Evolutionary conservation across 2,888 invertebrate species (phyloP), one percentile per base, ranked within the genome.

Genomic region (Omphaloscelis lunosa): DNA sequence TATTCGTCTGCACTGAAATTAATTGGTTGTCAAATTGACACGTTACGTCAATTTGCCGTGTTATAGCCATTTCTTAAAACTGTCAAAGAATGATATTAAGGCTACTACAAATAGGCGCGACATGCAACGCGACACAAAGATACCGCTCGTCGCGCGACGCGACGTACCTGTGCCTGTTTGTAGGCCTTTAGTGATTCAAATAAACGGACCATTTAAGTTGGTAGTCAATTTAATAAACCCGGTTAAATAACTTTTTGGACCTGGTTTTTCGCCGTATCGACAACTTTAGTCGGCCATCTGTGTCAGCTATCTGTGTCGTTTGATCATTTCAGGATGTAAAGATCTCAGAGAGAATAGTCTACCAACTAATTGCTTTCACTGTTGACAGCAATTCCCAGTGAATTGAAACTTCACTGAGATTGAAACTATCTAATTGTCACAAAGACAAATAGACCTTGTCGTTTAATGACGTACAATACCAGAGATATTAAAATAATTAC

Each of bases 151-250:
- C n/a, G n/a, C n/a, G n/a, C n/a, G n/a, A n/a, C n/a, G n/a, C n/a
- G n/a, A n/a, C n/a, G n/a, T n/a, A n/a, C n/a, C n/a, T n/a, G n/a
- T n/a, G n/a, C n/a, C n/a, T n/a, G n/a, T n/a, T n/a, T n/a, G n/a
- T n/a, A n/a, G n/a, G n/a, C n/a, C n/a, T n/a, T n/a, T n/a, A n/a
- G 48, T 48, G 48, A 48, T 66, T 66, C 15, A 66, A 29, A 48
- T 48, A 15, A 29, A 29, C 29, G 15, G 29, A 48, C 1, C 1
- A 51, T 51, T 8, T 48, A 15, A 48, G 29, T 4, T 66, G 8
- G 29, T 15, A 66, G 15, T 15, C 0, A 29, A 5, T 67, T 48
- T 29, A 5, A 67, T 8, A 29, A 48, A 29, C 7, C 9, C n/a
- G n/a, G n/a, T n/a, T n/a, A n/a, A n/a, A n/a, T n/a, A n/a, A n/a